Evolutionary conservation across 2,797 vertebrate species (phyloP), one percentile per base, ranked within the genome.

Genomic region (Percopsis omiscomaycus): DNA sequence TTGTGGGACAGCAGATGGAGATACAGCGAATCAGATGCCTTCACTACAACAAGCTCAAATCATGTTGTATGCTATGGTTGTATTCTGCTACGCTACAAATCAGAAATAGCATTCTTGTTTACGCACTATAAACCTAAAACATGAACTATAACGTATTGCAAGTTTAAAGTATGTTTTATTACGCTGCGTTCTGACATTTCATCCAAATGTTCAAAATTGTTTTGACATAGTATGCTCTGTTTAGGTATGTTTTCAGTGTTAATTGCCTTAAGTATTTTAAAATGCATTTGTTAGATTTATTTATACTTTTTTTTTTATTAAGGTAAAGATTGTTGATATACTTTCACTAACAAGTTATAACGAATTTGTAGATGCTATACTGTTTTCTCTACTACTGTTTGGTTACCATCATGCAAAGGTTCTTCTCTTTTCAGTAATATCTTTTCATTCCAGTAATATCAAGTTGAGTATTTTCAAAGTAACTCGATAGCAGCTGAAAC

Each of bases 1-100:
- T 91, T 92, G 72, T 90, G 91, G 89, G 89, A 84, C 59, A 92
- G 78, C 73, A 64, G 79, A 73, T 30, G 71, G 64, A 77, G 79
- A 84, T 59, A 64, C 75, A 88, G 79, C 79, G 79, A 74, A 84
- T 86, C 83, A 81, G 55, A 69, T 59, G 55, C 74, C 50, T 9
- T 14, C 45, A 71, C 16, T 48, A 54, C 51, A 68, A 71, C 66
- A 4, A 16, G 72, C 58, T 66, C 66, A 61, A 57, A 64, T 71
- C 32, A 42, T 72, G 53, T 4, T 3, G 55, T 73, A 78, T 72
- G 69, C 63, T 52, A 46, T 28, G 60, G 59, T 28, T 32, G 28
- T 37, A 37, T 27, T 22, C 59, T 30, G 45, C 57, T 0, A 22
- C 3, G 45, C 57, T 0, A 22, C 3, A 22, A 32, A 62, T n/a